Conservation (phyloP, 2,113 vertebrate genomes). For the Australoheros scitulus region DNA sequence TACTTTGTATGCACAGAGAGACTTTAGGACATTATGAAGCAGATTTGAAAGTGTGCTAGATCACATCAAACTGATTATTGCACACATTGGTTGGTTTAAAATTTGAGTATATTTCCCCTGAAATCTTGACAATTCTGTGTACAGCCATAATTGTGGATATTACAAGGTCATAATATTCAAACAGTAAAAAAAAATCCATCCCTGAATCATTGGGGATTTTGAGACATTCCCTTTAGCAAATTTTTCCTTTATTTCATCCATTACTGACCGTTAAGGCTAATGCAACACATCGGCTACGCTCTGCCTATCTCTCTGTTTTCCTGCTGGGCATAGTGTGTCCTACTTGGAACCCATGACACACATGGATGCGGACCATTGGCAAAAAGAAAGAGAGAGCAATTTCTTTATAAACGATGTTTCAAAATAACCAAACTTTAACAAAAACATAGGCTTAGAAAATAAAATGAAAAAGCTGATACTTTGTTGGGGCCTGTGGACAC, state of each 20-base stretch:
- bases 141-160: constrained; percentile 32
- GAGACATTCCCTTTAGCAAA: constrained; percentile 27
- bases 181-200: constrained; percentile 18
- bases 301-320: constrained; percentile 27
- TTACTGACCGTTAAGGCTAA: constrained; percentile 54
- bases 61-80: background rate
- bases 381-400: constrained; percentile 26
- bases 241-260: constrained; percentile 57
- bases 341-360: constrained; percentile 65
- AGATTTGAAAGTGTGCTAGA: background rate
- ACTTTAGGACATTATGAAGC: background rate
- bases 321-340: constrained; percentile 63
- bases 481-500: background rate
- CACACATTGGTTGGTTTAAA: background rate
- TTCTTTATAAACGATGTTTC: constrained; percentile 38
- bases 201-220: constrained; percentile 36
- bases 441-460: background rate
- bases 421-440: constrained; percentile 49
- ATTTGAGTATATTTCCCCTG: background rate
- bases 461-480: background rate
- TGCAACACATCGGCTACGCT: constrained; percentile 50
- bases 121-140: constrained; percentile 5
- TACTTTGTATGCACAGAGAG: background rate
- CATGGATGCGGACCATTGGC: constrained; percentile 41
- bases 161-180: constrained; percentile 28